These are phyloP conservation scores for Hippocampus barbouri DNA, from an alignment of 2,113 vertebrate genomes.

Conservation along the genomic window DNA sequence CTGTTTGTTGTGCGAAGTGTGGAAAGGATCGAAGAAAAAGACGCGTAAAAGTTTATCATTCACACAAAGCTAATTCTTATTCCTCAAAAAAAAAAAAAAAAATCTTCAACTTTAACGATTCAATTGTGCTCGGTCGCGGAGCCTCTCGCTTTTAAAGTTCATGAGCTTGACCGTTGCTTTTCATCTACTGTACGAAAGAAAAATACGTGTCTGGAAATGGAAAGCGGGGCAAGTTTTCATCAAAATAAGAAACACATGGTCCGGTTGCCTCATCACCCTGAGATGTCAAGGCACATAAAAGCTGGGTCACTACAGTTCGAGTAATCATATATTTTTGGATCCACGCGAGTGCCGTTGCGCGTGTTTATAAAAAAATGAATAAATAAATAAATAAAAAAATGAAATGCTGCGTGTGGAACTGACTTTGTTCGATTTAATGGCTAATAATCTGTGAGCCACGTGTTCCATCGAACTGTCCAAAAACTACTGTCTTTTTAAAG, in stretches of 20 bases:
- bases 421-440: slow-evolving; percentile 29
- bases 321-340: not conserved
- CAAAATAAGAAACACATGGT: slow-evolving; percentile 1
- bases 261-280: not conserved
- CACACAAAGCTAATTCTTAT: too few species aligned
- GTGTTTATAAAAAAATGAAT: slow-evolving; percentile 22
- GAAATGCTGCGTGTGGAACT: slow-evolving; percentile 31
- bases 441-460: slow-evolving; percentile 15
- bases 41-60: too few species aligned
- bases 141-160: too few species aligned
- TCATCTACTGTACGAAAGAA: too few species aligned
- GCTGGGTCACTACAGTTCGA: not conserved
- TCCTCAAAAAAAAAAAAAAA: not conserved
- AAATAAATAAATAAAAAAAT: slow-evolving; percentile 20
- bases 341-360: not conserved
- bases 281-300: not conserved
- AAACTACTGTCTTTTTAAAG: slow-evolving; percentile 27
- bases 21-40: slow-evolving; percentile 20
- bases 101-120: not conserved
- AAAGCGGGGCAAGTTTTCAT: not conserved
- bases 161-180: too few species aligned
- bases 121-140: not conserved
- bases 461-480: slow-evolving; percentile 34
- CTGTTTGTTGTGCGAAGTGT: slow-evolving; percentile 35
- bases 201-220: not conserved